These are phyloP conservation scores for Labeo catla DNA, from an alignment of 2,113 vertebrate species.

Conservation along the genomic window DNA sequence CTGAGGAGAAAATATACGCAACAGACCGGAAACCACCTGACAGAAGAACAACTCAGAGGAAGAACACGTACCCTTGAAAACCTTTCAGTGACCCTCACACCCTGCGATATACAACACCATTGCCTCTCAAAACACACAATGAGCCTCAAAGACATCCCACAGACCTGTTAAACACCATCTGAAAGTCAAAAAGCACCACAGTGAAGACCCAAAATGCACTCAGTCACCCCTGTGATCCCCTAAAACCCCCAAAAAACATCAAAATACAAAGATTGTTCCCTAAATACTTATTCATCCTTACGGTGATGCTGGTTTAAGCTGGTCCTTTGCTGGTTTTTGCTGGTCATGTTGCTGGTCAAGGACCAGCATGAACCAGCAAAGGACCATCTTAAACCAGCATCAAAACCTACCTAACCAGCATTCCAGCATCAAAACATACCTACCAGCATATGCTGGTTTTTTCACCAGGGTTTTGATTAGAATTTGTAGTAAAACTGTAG, in stretches of 20 bases:
- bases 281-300: too few relatives aligned
- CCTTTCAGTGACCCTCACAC: background rate
- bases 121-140: background rate
- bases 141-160: background rate
- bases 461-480: too few relatives aligned
- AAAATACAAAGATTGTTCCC: background rate
- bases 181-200: background rate
- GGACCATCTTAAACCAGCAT: too few relatives aligned
- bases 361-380: too few relatives aligned
- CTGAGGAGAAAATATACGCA: slow-evolving; percentile 8
- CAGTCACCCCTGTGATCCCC: background rate
- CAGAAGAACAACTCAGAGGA: background rate
- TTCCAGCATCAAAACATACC: too few relatives aligned
- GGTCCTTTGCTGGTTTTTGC: too few relatives aligned
- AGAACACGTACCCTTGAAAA: background rate
- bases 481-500: too few relatives aligned
- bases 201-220: background rate
- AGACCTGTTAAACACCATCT: background rate
- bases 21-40: background rate
- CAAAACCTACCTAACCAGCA: too few relatives aligned
- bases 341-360: too few relatives aligned
- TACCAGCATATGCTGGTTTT: too few relatives aligned
- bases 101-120: background rate
- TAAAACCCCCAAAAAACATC: background rate
- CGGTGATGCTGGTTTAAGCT: too few relatives aligned